phyloP scores from a whole-genome alignment of 53 echinoderm and acorn worm genomes.

The Patiria pectinifera region DNA sequence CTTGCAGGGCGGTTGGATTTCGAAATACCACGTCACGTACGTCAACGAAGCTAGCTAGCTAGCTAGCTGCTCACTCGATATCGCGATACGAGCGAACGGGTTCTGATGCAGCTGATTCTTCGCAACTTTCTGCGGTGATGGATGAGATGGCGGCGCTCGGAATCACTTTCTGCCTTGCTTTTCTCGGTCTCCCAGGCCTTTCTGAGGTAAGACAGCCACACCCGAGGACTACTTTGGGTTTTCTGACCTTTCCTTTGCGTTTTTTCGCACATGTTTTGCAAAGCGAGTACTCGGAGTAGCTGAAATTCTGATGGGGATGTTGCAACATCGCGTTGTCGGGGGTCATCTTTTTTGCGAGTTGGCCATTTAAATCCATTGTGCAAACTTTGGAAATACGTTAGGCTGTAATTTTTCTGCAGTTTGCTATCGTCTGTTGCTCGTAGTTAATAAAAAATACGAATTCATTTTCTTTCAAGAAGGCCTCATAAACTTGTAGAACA shows the following conservation, averaged over 20 bases:
- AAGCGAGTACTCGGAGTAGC: neutral
- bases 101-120: neutral
- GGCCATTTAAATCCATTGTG: constrained; percentile 58
- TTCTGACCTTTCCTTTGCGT: neutral
- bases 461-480: neutral
- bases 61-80: neutral
- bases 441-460: neutral
- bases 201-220: constrained; percentile 50
- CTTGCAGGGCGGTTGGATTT: constrained; percentile 59
- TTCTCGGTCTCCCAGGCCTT: constrained; percentile 32
- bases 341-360: constrained; percentile 2
- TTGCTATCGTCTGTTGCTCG: neutral
- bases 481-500: neutral
- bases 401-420: neutral
- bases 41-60: neutral
- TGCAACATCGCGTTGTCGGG: constrained; percentile 58
- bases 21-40: constrained; percentile 33
- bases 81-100: neutral
- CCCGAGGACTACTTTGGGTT: neutral
- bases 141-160: constrained; percentile 49
- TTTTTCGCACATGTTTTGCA: neutral
- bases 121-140: neutral
- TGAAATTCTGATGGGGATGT: constrained; percentile 13
- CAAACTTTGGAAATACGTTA: neutral
- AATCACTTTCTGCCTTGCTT: constrained; percentile 54